A percentile compares a stretch with the other conserved stretches of the same genome.
Evolutionary conservation across 2,113 vertebrate genomes (phyloP).

Genomic region (Grantiella picta): DNA sequence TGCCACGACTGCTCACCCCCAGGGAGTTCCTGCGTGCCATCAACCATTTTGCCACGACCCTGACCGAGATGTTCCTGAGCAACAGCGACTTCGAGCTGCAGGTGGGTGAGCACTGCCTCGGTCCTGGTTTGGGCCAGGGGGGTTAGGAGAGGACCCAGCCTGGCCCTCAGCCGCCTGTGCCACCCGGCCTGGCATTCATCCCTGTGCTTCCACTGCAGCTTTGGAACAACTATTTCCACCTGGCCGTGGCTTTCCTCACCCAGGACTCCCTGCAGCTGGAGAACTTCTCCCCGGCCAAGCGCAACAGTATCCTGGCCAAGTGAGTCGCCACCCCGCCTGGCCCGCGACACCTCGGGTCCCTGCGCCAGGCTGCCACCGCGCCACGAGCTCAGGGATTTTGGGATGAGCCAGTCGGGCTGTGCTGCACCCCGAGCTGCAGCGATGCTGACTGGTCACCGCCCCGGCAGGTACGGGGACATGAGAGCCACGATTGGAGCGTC

Average conservation of each 20-base stretch:
- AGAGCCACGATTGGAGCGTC: constrained; percentile 8
- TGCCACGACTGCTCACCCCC: not conserved
- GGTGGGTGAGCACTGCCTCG: not conserved
- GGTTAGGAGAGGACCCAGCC: not conserved
- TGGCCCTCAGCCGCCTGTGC: no score
- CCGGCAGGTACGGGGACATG: constrained; percentile 58
- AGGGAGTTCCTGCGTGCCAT: constrained; percentile 63
- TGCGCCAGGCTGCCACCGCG: fast-evolving
- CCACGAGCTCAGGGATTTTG: not conserved
- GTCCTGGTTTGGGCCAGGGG: fast-evolving
- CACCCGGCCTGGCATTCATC: not conserved
- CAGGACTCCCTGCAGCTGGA: constrained; percentile 67
- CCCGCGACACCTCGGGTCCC: not conserved
- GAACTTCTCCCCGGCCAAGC: constrained; percentile 58
- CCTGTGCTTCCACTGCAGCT: not conserved
- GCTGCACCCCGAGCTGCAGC: fast-evolving
- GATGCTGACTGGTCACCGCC: fast-evolving
- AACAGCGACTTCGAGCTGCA: constrained; percentile 53
- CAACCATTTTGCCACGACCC: constrained; percentile 32
- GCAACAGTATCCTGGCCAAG: constrained; percentile 45
- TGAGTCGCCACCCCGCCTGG: fast-evolving
- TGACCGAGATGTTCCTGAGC: constrained; percentile 48
- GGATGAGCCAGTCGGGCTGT: not conserved
- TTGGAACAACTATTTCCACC: constrained; percentile 67
- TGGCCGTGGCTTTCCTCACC: constrained; percentile 67